These are phyloP conservation scores for Tanypteryx hageni DNA, from an alignment of 2,888 invertebrate species.

Conservation along the genomic window DNA sequence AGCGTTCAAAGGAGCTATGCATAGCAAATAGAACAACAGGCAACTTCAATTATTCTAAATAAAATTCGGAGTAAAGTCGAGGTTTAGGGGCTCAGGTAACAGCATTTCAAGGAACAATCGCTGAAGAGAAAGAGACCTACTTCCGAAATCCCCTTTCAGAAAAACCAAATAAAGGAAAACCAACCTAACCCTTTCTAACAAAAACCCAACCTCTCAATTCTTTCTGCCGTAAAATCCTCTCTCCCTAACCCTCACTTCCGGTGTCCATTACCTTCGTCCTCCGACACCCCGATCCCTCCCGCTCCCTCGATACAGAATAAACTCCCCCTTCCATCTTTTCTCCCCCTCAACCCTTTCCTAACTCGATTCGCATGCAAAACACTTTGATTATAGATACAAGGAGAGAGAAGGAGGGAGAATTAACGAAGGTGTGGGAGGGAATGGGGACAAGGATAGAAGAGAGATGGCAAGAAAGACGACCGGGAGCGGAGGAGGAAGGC, in stretches of 20 bases:
- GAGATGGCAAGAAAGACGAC: too few relatives aligned
- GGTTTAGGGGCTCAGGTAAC: not conserved
- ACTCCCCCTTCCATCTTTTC: not conserved
- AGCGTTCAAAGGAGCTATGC: not conserved
- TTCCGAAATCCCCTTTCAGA: slow-evolving; percentile 20
- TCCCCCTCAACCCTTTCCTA: not conserved
- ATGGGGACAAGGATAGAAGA: not conserved
- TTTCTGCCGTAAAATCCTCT: not conserved
- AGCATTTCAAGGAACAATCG: not conserved
- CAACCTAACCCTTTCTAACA: not conserved
- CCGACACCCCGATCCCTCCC: not conserved
- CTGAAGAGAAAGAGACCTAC: not conserved
- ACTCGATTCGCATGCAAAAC: slow-evolving; percentile 61
- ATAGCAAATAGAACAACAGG: not conserved
- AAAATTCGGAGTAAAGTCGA: not conserved
- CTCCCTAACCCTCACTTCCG: slow-evolving; percentile 23
- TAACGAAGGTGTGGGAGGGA: slow-evolving; percentile 34
- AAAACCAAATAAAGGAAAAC: slow-evolving; percentile 28
- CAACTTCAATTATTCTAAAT: slow-evolving; percentile 1
- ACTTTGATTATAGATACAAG: slow-evolving; percentile 61
- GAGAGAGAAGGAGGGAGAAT: slow-evolving; percentile 3
- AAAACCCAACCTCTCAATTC: slow-evolving; percentile 30
- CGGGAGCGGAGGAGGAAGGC: not conserved
- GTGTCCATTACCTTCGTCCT: not conserved
- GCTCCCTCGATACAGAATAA: not conserved